Evolutionary conservation across 2,113 vertebrate species (phyloP).

Genomic region (Vulpes vulpes): DNA sequence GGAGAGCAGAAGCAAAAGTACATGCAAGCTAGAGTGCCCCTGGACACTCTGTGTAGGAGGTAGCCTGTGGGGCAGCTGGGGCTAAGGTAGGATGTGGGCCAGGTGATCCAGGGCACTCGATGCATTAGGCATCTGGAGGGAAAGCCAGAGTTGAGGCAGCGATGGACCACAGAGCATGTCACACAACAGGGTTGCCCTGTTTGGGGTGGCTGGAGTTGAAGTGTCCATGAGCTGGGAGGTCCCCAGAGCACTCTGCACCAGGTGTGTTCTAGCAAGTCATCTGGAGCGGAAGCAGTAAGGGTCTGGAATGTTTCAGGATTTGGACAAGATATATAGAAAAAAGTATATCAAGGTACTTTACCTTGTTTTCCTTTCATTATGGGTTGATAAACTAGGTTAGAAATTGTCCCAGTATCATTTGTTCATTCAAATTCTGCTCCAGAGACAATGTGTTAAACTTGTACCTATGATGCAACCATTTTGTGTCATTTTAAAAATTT

Average conservation of each 20-base stretch:
- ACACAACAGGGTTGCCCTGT: background rate
- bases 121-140: background rate
- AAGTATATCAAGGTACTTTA: background rate
- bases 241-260: background rate
- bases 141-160: background rate
- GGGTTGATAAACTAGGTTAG: background rate
- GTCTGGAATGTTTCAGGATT: background rate
- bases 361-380: background rate
- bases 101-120: background rate
- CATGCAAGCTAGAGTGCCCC: background rate
- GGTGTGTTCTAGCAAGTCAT: background rate
- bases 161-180: background rate
- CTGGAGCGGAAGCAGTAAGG: background rate
- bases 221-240: background rate
- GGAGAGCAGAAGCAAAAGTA: background rate
- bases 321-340: background rate
- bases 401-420: background rate
- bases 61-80: background rate
- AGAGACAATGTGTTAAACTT: constrained; percentile 27
- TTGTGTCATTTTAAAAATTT: background rate
- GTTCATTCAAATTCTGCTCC: background rate
- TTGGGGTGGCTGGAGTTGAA: background rate
- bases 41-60: background rate
- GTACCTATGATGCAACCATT: background rate
- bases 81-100: background rate